Conservation (phyloP, 2,113 vertebrate genomes). For the Myotis brandtii region DNA sequence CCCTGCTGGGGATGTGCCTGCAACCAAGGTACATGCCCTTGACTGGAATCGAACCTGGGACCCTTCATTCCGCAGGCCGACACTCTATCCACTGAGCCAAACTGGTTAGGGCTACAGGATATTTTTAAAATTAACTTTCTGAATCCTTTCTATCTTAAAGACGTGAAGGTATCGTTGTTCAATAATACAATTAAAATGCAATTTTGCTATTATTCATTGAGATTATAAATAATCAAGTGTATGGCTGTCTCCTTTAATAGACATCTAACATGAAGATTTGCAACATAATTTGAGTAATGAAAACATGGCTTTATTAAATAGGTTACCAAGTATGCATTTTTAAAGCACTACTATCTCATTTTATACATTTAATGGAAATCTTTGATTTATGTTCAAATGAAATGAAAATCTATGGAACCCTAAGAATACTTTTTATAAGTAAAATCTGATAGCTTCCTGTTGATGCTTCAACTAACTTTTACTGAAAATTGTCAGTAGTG, state of each 20-base stretch:
- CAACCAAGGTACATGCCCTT: too few species aligned
- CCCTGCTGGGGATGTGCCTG: too few species aligned
- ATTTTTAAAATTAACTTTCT: not conserved
- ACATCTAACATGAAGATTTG: not conserved
- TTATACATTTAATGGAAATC: not conserved
- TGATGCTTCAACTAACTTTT: conserved; percentile 51
- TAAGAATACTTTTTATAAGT: not conserved
- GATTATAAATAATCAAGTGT: not conserved
- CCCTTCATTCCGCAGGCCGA: too few species aligned
- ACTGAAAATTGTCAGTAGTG: conserved; percentile 19
- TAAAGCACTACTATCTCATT: not conserved
- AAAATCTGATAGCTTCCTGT: conserved; percentile 30
- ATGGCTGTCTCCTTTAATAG: not conserved
- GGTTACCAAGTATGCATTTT: not conserved
- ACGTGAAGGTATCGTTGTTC: not conserved
- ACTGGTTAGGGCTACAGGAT: too few species aligned
- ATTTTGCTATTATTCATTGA: not conserved
- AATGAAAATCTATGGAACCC: conserved; percentile 24
- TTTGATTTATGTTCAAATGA: not conserved
- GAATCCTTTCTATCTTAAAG: not conserved
- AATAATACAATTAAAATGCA: not conserved
- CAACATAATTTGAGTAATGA: not conserved
- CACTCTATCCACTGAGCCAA: too few species aligned
- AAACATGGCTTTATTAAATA: not conserved
- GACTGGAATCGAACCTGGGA: too few species aligned